A percentile compares a stretch with the other conserved stretches of the same genome.
Evolutionary conservation across 2,113 vertebrate species (phyloP).

Genomic region (Grammomys surdaster): DNA sequence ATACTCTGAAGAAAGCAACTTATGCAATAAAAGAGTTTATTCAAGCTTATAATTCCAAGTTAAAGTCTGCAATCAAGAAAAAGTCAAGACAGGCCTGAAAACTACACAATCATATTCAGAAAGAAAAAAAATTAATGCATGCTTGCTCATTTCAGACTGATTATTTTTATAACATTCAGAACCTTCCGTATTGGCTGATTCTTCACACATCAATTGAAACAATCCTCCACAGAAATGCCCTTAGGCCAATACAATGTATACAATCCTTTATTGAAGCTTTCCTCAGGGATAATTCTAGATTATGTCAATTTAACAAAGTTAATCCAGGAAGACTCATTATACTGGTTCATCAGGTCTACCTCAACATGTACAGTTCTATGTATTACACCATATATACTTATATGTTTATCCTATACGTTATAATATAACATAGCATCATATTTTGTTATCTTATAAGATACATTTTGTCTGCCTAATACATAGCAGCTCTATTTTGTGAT

Average conservation of each 20-base stretch:
- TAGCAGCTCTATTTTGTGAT: not conserved
- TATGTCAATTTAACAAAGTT: not conserved
- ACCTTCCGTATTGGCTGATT: not conserved
- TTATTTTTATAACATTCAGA: not conserved
- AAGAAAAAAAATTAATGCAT: not conserved
- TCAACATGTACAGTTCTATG: not conserved
- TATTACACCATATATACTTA: not conserved
- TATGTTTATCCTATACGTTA: not conserved
- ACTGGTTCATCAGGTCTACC: not conserved
- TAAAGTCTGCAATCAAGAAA: not conserved
- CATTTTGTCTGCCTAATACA: not conserved
- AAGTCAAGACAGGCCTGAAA: not conserved
- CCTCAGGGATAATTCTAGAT: not conserved
- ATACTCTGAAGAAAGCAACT: not conserved
- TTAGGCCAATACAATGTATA: not conserved
- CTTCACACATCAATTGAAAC: not conserved
- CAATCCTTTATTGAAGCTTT: not conserved
- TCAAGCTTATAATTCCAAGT: not conserved
- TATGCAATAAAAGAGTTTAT: not conserved
- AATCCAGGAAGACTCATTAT: not conserved
- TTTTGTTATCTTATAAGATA: not conserved
- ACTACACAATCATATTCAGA: not conserved
- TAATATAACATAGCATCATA: not conserved
- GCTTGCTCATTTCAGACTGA: not conserved
- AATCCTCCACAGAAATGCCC: not conserved